Conservation (phyloP, 2,113 vertebrate genomes). For the Haemorhous mexicanus region DNA sequence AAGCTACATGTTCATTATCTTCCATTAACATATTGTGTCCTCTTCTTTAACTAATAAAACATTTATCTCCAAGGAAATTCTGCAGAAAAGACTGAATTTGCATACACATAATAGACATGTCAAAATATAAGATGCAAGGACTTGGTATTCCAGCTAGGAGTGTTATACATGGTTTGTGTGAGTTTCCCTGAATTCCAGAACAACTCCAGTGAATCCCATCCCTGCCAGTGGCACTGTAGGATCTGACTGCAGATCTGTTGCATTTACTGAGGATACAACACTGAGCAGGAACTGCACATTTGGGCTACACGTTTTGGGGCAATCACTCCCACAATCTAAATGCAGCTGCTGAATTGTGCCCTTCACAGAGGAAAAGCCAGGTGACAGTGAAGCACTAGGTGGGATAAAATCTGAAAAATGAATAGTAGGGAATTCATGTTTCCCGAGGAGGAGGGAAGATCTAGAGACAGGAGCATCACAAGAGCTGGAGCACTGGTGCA, state of each 20-base stretch:
- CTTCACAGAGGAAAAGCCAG: not conserved
- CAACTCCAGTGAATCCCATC: not conserved
- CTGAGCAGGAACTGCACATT: not conserved
- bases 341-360: not conserved
- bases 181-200: slow-evolving; percentile 29
- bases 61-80: slow-evolving; percentile 52
- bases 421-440: not conserved
- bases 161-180: not conserved
- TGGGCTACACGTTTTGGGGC: not conserved
- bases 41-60: slow-evolving; percentile 33
- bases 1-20: not conserved
- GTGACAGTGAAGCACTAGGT: rapidly evolving
- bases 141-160: slow-evolving; percentile 33
- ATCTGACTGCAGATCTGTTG: not conserved
- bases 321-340: not conserved
- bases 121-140: slow-evolving; percentile 40
- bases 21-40: not conserved
- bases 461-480: not conserved
- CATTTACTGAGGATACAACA: not conserved
- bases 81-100: slow-evolving; percentile 57
- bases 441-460: not conserved
- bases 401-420: not conserved
- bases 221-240: not conserved
- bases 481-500: not conserved
- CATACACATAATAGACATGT: slow-evolving; percentile 68